Percentiles rank a stretch among this genome's conserved stretches.
These are phyloP conservation scores for Dipodomys ordii DNA, from an alignment of 2,113 vertebrate species.

Conservation along the genomic window DNA sequence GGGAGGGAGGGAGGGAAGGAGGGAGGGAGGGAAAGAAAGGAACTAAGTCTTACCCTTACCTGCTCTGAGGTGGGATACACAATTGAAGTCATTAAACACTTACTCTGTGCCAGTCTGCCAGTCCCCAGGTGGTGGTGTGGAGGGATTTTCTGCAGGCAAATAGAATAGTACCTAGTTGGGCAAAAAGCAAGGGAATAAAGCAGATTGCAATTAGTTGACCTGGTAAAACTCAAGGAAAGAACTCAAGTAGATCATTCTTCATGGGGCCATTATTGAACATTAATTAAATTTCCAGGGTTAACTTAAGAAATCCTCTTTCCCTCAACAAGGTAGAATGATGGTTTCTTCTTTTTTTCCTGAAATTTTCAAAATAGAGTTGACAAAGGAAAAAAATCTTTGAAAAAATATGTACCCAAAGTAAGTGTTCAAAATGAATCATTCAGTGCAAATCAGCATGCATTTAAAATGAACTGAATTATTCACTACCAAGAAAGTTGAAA, in stretches of 20 bases:
- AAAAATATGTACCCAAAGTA: constrained; percentile 32
- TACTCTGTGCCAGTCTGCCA: background rate
- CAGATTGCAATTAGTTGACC: background rate
- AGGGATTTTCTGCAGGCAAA: background rate
- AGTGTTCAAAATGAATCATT: constrained; percentile 58
- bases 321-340: background rate
- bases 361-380: background rate
- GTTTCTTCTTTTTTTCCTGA: background rate
- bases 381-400: background rate
- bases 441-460: constrained; percentile 47
- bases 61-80: too few relatives aligned
- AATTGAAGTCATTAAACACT: background rate
- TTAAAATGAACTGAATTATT: constrained; percentile 77
- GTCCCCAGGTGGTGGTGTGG: background rate
- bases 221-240: background rate
- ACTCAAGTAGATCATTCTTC: background rate
- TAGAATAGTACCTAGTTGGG: background rate
- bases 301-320: background rate
- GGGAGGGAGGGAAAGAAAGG: too few relatives aligned
- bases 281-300: background rate
- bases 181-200: background rate
- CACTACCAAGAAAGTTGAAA: constrained; percentile 73
- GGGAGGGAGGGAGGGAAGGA: too few relatives aligned
- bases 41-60: too few relatives aligned
- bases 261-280: background rate